Percentiles rank a stretch among this genome's conserved stretches.
Conservation (phyloP, 2,113 vertebrate species). For the Siniperca chuatsi region DNA sequence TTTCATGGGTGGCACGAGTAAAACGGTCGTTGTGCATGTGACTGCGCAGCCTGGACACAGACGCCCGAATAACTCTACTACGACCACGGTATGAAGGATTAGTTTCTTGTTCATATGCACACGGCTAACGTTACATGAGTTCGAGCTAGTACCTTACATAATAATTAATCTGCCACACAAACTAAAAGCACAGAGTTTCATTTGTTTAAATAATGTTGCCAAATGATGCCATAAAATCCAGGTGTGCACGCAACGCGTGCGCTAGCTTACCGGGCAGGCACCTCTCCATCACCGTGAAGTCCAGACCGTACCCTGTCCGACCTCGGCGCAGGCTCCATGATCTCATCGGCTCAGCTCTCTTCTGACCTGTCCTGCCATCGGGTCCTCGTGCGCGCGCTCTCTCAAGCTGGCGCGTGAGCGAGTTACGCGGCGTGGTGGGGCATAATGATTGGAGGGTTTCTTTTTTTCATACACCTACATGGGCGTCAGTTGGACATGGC, state of each 20-base stretch:
- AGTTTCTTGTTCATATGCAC: conserved; percentile 74
- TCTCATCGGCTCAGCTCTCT: conserved; percentile 71
- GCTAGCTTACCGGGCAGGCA: conserved; percentile 45
- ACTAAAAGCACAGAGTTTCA: conserved; percentile 45
- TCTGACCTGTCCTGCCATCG: conserved; percentile 76
- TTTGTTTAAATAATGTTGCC: conserved; percentile 33
- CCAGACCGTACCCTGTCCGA: conserved; percentile 47
- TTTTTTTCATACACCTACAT: conserved; percentile 10
- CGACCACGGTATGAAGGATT: conserved; percentile 69
- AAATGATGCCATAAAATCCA: conserved; percentile 8
- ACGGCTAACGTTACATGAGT: conserved; percentile 68
- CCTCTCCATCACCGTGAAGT: conserved; percentile 72
- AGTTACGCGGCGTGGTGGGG: conserved; percentile 20
- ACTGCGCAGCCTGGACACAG: conserved; percentile 31
- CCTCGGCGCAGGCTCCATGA: conserved; percentile 72
- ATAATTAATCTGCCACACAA: conserved; percentile 75
- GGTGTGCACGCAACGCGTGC: conserved; percentile 26
- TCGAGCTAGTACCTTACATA: conserved; percentile 77
- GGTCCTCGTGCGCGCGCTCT: conserved; percentile 73
- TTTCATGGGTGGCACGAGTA: conserved; percentile 12
- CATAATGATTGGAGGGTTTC: conserved; percentile 30
- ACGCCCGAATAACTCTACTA: conserved; percentile 67
- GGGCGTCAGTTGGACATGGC: background rate
- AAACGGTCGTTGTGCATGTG: conserved; percentile 35
- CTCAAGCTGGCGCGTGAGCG: conserved; percentile 65